Evolutionary conservation across 2,113 vertebrate species (phyloP).

Genomic region (Cyrtonyx montezumae): DNA sequence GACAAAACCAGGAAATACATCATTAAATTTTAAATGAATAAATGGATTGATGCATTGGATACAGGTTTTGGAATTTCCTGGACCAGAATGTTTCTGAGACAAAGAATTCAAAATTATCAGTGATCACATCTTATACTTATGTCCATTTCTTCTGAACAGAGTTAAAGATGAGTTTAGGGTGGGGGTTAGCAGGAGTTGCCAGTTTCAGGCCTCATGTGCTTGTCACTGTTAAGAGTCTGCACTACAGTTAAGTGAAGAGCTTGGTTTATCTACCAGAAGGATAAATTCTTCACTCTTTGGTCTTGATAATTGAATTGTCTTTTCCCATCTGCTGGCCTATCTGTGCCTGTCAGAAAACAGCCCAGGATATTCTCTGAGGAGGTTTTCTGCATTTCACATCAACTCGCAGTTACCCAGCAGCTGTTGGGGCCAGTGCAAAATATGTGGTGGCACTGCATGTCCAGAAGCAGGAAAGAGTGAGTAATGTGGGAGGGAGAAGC

Average conservation of each 20-base stretch:
- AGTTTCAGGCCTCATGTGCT: not conserved
- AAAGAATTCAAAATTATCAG: not conserved
- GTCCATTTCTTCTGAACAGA: not conserved
- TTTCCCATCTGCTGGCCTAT: not conserved
- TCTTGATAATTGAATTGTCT: not conserved
- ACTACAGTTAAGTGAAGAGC: accelerated
- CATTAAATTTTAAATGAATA: not conserved
- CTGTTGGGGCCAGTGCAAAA: not conserved
- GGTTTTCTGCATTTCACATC: not conserved
- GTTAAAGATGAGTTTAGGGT: not conserved
- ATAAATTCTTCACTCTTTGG: not conserved
- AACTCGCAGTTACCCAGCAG: not conserved
- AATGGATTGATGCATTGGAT: not conserved
- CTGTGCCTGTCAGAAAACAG: not conserved
- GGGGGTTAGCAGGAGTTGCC: not conserved
- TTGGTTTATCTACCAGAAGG: not conserved
- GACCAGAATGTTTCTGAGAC: not conserved
- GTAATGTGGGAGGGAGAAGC: not conserved
- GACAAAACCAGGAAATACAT: not conserved
- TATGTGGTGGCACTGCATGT: accelerated
- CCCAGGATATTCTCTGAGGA: not conserved
- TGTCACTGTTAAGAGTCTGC: not conserved
- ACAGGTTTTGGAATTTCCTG: not conserved
- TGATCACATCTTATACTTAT: not conserved
- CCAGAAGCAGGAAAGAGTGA: not conserved